These are phyloP conservation scores for Thalpophila matura DNA, from an alignment of 2,888 invertebrate genomes.

Conservation along the genomic window DNA sequence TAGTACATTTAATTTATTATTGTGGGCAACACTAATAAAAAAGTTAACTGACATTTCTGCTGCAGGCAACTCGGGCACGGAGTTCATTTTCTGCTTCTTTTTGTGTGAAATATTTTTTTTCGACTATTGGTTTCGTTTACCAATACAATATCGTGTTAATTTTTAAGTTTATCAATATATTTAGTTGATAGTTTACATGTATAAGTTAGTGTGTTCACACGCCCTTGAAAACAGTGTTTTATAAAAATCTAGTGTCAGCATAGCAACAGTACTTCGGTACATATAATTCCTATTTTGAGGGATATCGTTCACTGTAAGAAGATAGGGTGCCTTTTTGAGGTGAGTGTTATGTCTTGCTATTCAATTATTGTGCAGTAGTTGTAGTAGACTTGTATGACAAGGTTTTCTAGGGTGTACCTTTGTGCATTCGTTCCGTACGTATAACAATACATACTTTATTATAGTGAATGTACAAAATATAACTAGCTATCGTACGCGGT, in stretches of 20 bases:
- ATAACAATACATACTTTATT: constrained; percentile 52
- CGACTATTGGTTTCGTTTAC: constrained; percentile 65
- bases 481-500: constrained; percentile 30
- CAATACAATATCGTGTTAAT: constrained; percentile 55
- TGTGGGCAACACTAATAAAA: constrained; percentile 50
- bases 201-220: constrained; percentile 74
- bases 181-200: constrained; percentile 64
- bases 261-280: constrained; percentile 87
- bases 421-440: constrained; percentile 61
- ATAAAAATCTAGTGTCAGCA: constrained; percentile 88
- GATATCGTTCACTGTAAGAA: constrained; percentile 70
- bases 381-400: constrained; percentile 2
- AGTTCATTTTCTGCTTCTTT: constrained; percentile 76
- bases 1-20: constrained; percentile 1
- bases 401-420: constrained; percentile 48
- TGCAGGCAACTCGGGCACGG: constrained; percentile 68
- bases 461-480: constrained; percentile 51
- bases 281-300: constrained; percentile 77
- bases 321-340: constrained; percentile 81
- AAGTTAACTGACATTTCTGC: constrained; percentile 73
- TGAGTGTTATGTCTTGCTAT: constrained; percentile 67
- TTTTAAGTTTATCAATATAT: constrained; percentile 57
- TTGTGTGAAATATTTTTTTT: constrained; percentile 69
- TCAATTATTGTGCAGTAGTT: constrained; percentile 6
- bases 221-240: constrained; percentile 87